Conservation (phyloP, 2,113 vertebrate species). For the Dunckerocampus dactyliophorus region DNA sequence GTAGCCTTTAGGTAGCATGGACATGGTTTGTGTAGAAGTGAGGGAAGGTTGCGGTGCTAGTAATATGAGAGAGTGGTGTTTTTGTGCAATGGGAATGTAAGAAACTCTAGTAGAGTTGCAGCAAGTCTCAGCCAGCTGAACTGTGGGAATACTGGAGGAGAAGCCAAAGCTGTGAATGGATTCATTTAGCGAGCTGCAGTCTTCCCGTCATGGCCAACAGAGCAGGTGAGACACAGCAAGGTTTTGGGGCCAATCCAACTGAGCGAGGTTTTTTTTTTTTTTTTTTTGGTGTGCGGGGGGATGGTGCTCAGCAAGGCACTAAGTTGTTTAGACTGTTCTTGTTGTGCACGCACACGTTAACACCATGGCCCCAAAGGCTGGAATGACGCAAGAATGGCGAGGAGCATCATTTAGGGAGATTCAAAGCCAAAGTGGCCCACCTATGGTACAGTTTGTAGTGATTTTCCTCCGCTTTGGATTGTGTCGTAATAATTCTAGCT, state of each 20-base stretch:
- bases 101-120: slow-evolving; percentile 15
- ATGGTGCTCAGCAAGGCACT: slow-evolving; percentile 27
- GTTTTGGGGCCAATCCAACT: slow-evolving; percentile 41
- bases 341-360: slow-evolving; percentile 2
- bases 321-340: slow-evolving; percentile 37
- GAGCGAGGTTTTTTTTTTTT: slow-evolving; percentile 15
- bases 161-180: slow-evolving; percentile 42
- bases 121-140: slow-evolving; percentile 32
- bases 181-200: slow-evolving; percentile 37
- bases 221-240: slow-evolving; percentile 53
- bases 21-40: no score
- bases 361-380: slow-evolving; percentile 11
- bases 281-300: slow-evolving; percentile 1
- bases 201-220: slow-evolving; percentile 19
- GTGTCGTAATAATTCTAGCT: slow-evolving; percentile 95
- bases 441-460: slow-evolving; percentile 98
- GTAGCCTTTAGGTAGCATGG: no score
- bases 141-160: slow-evolving; percentile 29
- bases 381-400: slow-evolving; percentile 2
- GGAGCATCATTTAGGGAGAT: not conserved
- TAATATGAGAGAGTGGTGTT: not conserved
- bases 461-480: slow-evolving; percentile 99
- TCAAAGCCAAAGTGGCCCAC: slow-evolving; percentile 63
- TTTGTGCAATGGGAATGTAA: slow-evolving; percentile 9
- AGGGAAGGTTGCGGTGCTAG: not conserved